Conservation (phyloP, 2,113 vertebrate species). For the Melanotaenia duboulayi region DNA sequence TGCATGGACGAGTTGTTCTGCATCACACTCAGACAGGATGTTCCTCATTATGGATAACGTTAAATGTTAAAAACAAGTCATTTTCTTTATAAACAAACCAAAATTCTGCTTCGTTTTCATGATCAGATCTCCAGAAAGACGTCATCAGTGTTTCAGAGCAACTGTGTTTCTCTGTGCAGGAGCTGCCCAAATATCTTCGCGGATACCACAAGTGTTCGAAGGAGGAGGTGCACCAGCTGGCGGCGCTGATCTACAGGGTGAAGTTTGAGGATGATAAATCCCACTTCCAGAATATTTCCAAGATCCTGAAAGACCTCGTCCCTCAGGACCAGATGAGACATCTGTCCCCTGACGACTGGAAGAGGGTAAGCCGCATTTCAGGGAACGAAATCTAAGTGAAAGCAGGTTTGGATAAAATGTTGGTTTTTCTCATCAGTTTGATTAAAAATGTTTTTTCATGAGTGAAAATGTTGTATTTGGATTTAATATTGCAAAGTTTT, state of each 20-base stretch:
- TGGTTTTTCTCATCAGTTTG: not conserved
- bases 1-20: too few species aligned
- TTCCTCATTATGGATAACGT: too few species aligned
- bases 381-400: not conserved
- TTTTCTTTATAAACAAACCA: too few species aligned
- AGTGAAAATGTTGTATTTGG: too few species aligned
- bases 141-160: too few species aligned
- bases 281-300: slow-evolving; percentile 92
- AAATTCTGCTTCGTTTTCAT: too few species aligned
- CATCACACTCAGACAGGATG: too few species aligned
- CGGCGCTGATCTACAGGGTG: slow-evolving; percentile 93
- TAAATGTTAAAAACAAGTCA: too few species aligned
- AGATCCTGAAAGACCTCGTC: slow-evolving; percentile 93
- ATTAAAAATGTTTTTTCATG: too few species aligned
- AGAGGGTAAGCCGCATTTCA: slow-evolving; percentile 82
- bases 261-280: slow-evolving; percentile 97
- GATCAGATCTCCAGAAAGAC: too few species aligned
- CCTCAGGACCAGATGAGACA: slow-evolving; percentile 94
- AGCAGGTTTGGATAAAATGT: not conserved
- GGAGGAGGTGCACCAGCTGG: slow-evolving; percentile 94
- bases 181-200: slow-evolving; percentile 96
- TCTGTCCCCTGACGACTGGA: slow-evolving; percentile 95
- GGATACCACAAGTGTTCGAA: slow-evolving; percentile 96
- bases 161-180: slow-evolving; percentile 74
- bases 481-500: too few species aligned